A percentile compares a stretch with the other conserved stretches of the same genome.
These are phyloP conservation scores for Drosophila rhopaloa DNA, from an alignment of 1,140 invertebrate genomes.

Conservation along the genomic window DNA sequence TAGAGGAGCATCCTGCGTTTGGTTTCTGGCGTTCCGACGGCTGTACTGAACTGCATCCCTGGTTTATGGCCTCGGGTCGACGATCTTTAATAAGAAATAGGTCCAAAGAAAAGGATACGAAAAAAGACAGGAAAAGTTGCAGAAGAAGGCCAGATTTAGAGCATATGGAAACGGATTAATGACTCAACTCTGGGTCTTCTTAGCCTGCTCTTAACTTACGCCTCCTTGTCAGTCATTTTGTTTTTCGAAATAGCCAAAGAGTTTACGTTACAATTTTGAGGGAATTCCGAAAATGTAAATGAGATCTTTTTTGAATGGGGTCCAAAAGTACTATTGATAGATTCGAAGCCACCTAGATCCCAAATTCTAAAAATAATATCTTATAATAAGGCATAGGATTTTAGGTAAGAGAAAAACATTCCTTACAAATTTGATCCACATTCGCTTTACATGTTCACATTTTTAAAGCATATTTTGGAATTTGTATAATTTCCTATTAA, in stretches of 20 bases:
- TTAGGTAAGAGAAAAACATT: too few relatives aligned
- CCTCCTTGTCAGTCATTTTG: slow-evolving; percentile 16
- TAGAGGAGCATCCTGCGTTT: slow-evolving; percentile 62
- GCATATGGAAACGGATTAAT: neutral
- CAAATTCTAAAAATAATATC: neutral
- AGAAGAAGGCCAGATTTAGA: neutral
- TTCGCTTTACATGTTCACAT: too few relatives aligned
- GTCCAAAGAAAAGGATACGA: neutral
- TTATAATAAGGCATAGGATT: too few relatives aligned
- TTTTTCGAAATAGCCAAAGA: neutral
- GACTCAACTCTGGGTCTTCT: neutral
- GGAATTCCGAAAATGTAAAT: slow-evolving; percentile 18
- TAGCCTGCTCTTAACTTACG: slow-evolving; percentile 10
- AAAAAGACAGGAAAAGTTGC: neutral
- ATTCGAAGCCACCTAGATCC: neutral
- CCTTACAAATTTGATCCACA: too few relatives aligned
- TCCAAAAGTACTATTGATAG: neutral
- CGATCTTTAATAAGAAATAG: slow-evolving; percentile 15
- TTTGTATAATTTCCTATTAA: too few relatives aligned
- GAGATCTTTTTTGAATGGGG: neutral
- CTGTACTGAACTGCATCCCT: slow-evolving; percentile 52
- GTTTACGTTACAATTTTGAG: slow-evolving; percentile 24
- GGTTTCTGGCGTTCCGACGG: slow-evolving; percentile 39
- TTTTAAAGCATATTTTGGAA: too few relatives aligned
- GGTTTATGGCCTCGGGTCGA: neutral